phyloP scores from a whole-genome alignment of 2,797 vertebrate genomes.

The Peromyscus melanophrys region DNA sequence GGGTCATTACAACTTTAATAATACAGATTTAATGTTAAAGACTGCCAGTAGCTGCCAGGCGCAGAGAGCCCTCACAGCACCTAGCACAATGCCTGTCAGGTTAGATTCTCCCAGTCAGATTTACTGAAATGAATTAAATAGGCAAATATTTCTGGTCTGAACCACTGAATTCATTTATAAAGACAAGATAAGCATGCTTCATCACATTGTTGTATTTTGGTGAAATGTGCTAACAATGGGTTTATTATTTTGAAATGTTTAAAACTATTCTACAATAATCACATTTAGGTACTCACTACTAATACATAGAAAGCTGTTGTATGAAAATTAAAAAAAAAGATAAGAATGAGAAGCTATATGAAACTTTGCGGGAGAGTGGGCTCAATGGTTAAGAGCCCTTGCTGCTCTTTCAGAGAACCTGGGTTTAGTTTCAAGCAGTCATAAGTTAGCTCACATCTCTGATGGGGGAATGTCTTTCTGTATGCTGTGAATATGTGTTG shows the following conservation, averaged over 20 bases:
- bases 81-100: neutral
- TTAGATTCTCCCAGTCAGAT: neutral
- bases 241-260: slow-evolving; percentile 31
- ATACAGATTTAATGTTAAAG: slow-evolving; percentile 65
- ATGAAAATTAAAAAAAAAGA: neutral
- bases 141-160: neutral
- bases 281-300: neutral
- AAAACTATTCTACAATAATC: slow-evolving; percentile 26
- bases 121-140: slow-evolving; percentile 49
- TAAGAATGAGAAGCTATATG: neutral
- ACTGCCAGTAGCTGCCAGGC: neutral
- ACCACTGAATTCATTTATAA: neutral
- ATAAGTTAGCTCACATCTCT: neutral
- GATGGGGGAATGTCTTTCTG: no score
- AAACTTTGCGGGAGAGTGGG: neutral
- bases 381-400: no score
- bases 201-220: neutral
- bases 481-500: no score
- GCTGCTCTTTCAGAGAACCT: neutral
- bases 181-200: neutral
- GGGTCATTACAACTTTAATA: slow-evolving; percentile 54
- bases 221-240: neutral
- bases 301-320: neutral
- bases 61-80: neutral
- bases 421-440: neutral